These are phyloP conservation scores for Eulemur macaco DNA, from an alignment of 2,113 vertebrate genomes.

Conservation along the genomic window DNA sequence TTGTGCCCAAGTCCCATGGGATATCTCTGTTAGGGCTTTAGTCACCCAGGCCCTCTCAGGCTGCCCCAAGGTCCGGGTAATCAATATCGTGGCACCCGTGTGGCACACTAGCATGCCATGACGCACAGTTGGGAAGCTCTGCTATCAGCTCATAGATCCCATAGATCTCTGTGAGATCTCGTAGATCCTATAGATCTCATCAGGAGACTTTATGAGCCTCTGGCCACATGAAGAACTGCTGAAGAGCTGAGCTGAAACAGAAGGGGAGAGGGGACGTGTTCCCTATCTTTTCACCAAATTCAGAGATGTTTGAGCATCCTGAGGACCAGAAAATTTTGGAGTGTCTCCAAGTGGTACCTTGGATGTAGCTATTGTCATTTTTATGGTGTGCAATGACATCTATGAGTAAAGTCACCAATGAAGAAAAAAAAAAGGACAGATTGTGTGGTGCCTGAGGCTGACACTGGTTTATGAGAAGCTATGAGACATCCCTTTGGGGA, in stretches of 20 bases:
- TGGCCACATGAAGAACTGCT: not conserved
- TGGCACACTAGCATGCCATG: not conserved
- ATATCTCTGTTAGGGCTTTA: not conserved
- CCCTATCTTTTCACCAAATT: not conserved
- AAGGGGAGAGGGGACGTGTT: not conserved
- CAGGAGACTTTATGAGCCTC: not conserved
- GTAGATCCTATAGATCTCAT: not conserved
- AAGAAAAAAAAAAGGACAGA: conserved; percentile 11
- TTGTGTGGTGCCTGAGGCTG: not conserved
- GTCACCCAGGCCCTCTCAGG: no score
- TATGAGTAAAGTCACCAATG: not conserved
- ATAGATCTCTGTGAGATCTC: no score
- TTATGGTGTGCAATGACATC: not conserved
- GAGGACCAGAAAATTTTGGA: not conserved
- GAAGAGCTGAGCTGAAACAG: not conserved
- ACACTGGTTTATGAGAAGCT: not conserved
- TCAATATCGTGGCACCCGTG: not conserved
- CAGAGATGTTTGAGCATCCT: not conserved
- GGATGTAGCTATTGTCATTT: not conserved
- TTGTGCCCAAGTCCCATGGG: not conserved
- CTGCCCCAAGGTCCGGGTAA: not conserved
- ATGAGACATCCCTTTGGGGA: not conserved
- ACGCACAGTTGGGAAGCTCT: not conserved
- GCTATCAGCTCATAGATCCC: not conserved
- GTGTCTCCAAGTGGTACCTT: not conserved